Base-by-base conservation (phyloP, 1,140 invertebrate species). In the Brachionus manjavacas region DNA sequence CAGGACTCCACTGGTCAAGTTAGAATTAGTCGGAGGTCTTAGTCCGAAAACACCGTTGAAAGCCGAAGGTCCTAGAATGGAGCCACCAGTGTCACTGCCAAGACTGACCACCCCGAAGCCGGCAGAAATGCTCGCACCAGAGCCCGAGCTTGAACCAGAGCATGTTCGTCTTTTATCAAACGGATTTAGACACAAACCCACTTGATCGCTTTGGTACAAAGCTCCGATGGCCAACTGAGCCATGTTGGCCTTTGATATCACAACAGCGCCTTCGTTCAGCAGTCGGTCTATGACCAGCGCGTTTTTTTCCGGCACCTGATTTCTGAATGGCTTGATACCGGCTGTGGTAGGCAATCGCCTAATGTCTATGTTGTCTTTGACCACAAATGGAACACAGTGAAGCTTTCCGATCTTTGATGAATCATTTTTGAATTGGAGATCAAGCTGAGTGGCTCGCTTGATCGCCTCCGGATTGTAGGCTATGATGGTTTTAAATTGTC, bases 331-430 rank as follows among this genome's bases (percentile, higher is more conserved):
- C 14, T 39, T 52, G 11, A 78, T 20, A 20, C 83, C 83, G 3
- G 25, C 74, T 25, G 83, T 84, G n/a, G 83, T 78, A 25, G 83
- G 23, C 25, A 84, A 39, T n/a, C 64, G n/a, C 3, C 4, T 23
- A 55, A 76, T 66, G 25, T 84, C 83, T 1, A 78, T 78, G 43
- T 84, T 84, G 35, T 84, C 83, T 16, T 84, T 84, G 14, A 84
- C 68, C 11, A 78, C 28, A 52, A 84, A 16, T 12, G 83, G 83
- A 23, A 84, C 68, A 66, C 83, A 84, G 52, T 84, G 83, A 8
- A 84, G 68, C 12, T 39, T 55, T 23, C 83, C 68, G 2, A 76
- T 76, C 8, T 25, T 46, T 9, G 9, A 46, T 9, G 14, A 12
- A 12, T 66, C 25, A 8, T 55, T 60, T 20, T 7, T 43, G 43